Percentiles rank a stretch among this genome's conserved stretches.
Evolutionary conservation across 2,888 invertebrate genomes (phyloP).

Genomic region (Eupithecia subfuscata): DNA sequence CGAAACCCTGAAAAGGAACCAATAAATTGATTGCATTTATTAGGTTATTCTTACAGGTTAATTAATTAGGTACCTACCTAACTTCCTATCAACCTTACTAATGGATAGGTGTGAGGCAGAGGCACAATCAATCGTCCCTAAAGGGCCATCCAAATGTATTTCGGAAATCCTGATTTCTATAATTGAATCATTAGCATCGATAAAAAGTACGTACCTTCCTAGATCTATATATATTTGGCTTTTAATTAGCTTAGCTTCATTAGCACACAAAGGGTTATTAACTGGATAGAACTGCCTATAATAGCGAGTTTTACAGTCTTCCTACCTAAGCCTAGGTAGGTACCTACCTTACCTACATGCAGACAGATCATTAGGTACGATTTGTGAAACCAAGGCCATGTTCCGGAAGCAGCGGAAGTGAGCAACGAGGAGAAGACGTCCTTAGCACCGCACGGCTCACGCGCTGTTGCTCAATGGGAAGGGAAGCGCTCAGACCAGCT

Average conservation of each 20-base stretch:
- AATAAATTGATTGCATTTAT: too few species aligned
- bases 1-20: too few species aligned
- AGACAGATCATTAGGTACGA: neutral
- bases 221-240: neutral
- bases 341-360: neutral
- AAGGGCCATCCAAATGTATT: neutral
- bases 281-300: neutral
- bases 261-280: neutral
- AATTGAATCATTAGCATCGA: neutral
- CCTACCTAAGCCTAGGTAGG: neutral
- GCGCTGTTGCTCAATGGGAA: conserved; percentile 59
- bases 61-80: too few species aligned
- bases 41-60: too few species aligned
- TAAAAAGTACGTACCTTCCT: neutral
- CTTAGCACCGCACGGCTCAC: conserved; percentile 41
- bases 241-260: neutral
- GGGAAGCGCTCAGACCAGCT: conserved; percentile 54
- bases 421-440: conserved; percentile 50
- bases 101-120: too few species aligned
- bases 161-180: conserved; percentile 3
- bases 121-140: neutral
- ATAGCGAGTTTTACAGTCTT: neutral
- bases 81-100: too few species aligned
- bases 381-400: conserved; percentile 56
- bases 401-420: conserved; percentile 55